phyloP scores from a whole-genome alignment of 2,888 invertebrate genomes.

The Pseudococcus viburni region DNA sequence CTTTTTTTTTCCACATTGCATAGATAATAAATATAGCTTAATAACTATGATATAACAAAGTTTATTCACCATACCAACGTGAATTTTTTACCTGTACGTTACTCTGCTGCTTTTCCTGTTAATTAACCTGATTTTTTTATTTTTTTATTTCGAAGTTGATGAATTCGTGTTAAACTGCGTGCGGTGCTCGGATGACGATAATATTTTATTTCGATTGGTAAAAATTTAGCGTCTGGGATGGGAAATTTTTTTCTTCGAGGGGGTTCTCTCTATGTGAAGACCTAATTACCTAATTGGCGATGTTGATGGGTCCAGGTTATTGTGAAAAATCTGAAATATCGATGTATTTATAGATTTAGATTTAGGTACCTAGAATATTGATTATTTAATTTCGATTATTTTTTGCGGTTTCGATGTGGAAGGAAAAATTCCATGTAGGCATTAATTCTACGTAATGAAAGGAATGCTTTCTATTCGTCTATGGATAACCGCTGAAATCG shows the following conservation, averaged over 20 bases:
- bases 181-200: neutral
- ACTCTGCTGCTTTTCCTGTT: conserved; percentile 37
- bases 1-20: conserved; percentile 52
- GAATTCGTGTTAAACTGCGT: neutral
- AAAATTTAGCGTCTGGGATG: neutral
- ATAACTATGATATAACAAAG: conserved; percentile 62
- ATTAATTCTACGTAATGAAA: neutral
- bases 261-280: neutral
- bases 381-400: neutral
- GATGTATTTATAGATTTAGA: neutral
- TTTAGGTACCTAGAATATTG: neutral
- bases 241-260: neutral
- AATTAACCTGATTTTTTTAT: conserved; percentile 46
- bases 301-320: neutral
- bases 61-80: conserved; percentile 55
- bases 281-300: neutral
- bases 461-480: neutral
- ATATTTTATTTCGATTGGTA: neutral
- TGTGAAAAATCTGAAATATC: too few relatives aligned
- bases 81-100: conserved; percentile 40
- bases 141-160: neutral
- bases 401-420: neutral
- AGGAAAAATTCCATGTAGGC: neutral
- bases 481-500: neutral
- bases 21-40: conserved; percentile 60